Conservation (phyloP, 2,113 vertebrate genomes). For the Apodemus sylvaticus region DNA sequence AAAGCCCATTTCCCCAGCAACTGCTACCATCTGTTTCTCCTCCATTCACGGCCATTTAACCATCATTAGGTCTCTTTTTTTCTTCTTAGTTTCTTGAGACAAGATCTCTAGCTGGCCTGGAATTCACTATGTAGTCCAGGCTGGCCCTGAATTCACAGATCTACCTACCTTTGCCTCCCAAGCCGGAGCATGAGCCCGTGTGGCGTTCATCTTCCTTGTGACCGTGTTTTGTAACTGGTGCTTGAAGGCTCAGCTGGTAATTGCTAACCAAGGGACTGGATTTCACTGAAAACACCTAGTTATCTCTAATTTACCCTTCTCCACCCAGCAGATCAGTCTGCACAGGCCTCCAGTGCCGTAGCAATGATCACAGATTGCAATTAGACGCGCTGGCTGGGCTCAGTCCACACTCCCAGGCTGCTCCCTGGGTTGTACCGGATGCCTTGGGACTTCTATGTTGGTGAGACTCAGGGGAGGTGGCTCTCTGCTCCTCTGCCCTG, state of each 20-base stretch:
- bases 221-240: neutral
- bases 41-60: neutral
- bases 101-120: neutral
- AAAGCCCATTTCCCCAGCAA: neutral
- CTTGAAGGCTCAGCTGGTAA: neutral
- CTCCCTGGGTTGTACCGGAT: neutral
- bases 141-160: neutral
- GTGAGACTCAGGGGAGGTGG: neutral
- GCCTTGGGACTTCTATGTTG: neutral
- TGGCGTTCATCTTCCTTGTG: neutral
- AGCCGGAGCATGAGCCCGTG: neutral
- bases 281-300: slow-evolving; percentile 56
- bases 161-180: too few relatives aligned
- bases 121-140: neutral
- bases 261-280: slow-evolving; percentile 22
- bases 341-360: neutral
- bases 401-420: neutral
- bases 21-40: neutral
- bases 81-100: neutral
- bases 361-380: slow-evolving; percentile 52
- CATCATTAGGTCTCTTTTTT: neutral
- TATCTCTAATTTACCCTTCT: slow-evolving; percentile 14
- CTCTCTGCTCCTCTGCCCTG: neutral
- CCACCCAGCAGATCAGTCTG: neutral
- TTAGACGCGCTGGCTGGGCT: neutral